Conservation (phyloP, 2,888 invertebrate species). For the Dicycla oo region DNA sequence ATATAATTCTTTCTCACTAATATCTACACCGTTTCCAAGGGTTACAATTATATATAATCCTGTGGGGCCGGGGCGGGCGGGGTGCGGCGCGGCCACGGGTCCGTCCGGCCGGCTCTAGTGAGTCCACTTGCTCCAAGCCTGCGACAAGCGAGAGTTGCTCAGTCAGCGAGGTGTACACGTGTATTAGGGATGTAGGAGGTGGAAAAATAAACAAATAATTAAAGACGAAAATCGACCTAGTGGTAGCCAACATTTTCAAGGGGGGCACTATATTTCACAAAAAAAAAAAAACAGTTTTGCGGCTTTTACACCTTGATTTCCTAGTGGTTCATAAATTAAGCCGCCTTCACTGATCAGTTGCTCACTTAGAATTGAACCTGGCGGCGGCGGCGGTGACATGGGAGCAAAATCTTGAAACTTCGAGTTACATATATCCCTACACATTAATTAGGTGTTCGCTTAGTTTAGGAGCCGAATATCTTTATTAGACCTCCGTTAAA, state of each 20-base stretch:
- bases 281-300: neutral
- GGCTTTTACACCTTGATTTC: neutral
- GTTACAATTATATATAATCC: conserved; percentile 86
- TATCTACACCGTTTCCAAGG: conserved; percentile 90
- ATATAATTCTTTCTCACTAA: conserved; percentile 90
- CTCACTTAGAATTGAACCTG: neutral
- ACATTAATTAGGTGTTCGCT: neutral
- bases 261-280: neutral
- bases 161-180: conserved; percentile 24
- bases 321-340: neutral
- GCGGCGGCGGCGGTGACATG: neutral
- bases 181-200: neutral
- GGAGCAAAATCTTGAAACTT: neutral
- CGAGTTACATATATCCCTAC: neutral
- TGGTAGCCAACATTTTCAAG: neutral
- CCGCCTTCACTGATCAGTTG: neutral
- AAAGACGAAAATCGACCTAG: neutral
- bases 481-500: neutral
- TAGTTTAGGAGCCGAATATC: neutral
- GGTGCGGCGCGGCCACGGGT: conserved; percentile 65
- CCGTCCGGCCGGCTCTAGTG: conserved; percentile 80
- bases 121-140: conserved; percentile 89
- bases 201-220: neutral
- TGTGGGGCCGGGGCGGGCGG: conserved; percentile 74
- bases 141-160: conserved; percentile 66